Base-by-base conservation (phyloP, 2,797 vertebrate genomes). In the Pseudocheirus occidentalis region DNA sequence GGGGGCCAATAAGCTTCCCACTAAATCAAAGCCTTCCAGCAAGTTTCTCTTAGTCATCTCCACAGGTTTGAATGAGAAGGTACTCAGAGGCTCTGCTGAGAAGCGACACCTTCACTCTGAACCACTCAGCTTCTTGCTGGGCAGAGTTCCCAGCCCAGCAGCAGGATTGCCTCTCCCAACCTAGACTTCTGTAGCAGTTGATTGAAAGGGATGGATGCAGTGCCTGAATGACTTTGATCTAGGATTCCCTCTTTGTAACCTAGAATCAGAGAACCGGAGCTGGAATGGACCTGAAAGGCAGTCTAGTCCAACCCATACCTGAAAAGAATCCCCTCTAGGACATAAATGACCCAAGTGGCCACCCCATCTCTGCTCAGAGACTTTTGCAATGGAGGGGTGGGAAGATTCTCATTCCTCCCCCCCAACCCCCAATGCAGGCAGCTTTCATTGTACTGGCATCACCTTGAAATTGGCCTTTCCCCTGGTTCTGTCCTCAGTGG, bases 201-300 rank as follows among this genome's bases (percentile, higher is more conserved):
- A 96, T 95, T 59, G 93, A 96, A 92, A 93, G 95, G 94, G 94
- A 92, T 95, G 97, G 96, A 92, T 90, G 97, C 62, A 55, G n/a
- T 94, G 11, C 66, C 89, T 96, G 96, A 91, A 96, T 90, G 95
- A 31, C 95, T 96, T 96, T 96, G 97, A 98, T 97, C 81, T 66
- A 54, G 14, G 58, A 95, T 59, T 93, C 92, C 59, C 59, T 95
- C 90, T 46, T 93, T 91, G 52, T 52, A 53, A 16, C 5, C 54
- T 46, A 87, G 21, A 50, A 87, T 4, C 40, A 50, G 9, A 50
- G 40, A 27, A 27, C 12, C 2, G 0, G 9, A 12, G 9, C 10
- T 46, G 24, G 73, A 46, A 87, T 40, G 73, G 73, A 87, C 24
- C 40, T 87, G 73, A 87, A 46, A 87, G 21, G 40, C 24, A 46